Percentiles rank a stretch among this genome's conserved stretches.
Conservation (phyloP, 2,888 invertebrate species). For the Thereva nobilitata region DNA sequence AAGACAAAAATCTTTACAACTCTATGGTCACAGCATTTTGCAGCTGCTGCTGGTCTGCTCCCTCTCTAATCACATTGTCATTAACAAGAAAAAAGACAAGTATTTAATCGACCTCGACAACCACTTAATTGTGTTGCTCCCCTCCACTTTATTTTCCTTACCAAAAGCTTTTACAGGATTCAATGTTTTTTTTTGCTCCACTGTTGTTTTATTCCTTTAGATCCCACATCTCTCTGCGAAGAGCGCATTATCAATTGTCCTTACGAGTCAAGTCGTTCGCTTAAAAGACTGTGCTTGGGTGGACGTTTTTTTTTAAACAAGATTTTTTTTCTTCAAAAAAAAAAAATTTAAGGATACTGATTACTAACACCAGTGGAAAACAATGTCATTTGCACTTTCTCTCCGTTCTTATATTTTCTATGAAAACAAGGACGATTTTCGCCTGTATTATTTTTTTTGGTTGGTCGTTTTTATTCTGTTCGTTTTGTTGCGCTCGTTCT, state of each 20-base stretch:
- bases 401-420: conserved; percentile 11
- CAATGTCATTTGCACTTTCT: conserved; percentile 34
- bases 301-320: not conserved
- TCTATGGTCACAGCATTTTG: too few relatives aligned
- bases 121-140: conserved; percentile 28
- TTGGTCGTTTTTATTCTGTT: conserved; percentile 4
- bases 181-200: not conserved
- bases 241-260: too few relatives aligned
- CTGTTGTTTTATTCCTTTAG: conserved; percentile 17
- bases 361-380: conserved; percentile 1
- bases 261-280: too few relatives aligned
- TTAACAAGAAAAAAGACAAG: conserved; percentile 23
- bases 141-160: not conserved
- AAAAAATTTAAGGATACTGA: conserved; percentile 1
- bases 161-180: conserved; percentile 8
- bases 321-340: not conserved
- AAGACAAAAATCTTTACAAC: too few relatives aligned
- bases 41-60: too few relatives aligned
- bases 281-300: not conserved
- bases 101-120: conserved; percentile 33
- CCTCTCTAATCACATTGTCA: conserved; percentile 14
- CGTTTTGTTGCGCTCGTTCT: conserved; percentile 12
- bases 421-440: conserved; percentile 12
- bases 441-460: conserved; percentile 7
- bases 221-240: too few relatives aligned